These are phyloP conservation scores for Pongo pygmaeus DNA, from an alignment of 2,113 vertebrate genomes.

Conservation along the genomic window DNA sequence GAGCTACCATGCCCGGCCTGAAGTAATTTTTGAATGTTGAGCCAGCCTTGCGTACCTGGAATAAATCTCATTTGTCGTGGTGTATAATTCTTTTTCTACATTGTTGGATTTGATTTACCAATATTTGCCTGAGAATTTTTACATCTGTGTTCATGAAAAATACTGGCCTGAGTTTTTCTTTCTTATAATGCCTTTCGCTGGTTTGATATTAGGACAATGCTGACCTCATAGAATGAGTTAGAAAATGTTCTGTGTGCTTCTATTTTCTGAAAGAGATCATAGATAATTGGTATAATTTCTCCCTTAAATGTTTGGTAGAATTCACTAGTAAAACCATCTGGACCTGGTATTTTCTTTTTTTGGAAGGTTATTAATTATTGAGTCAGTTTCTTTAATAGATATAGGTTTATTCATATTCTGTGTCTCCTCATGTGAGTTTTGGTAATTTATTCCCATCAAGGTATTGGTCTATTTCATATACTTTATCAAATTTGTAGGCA, in stretches of 20 bases:
- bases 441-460: background rate
- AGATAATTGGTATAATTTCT: background rate
- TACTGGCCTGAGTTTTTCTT: background rate
- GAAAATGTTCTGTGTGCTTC: background rate
- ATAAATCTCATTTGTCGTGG: background rate
- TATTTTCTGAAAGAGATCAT: background rate
- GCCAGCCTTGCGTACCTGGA: background rate
- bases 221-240: background rate
- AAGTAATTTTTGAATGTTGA: constrained; percentile 8
- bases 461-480: background rate
- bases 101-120: constrained; percentile 8
- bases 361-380: background rate
- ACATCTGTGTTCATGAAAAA: background rate
- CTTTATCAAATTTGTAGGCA: background rate
- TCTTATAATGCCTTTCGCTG: background rate
- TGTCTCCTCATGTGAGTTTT: constrained; percentile 1
- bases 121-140: constrained; percentile 18
- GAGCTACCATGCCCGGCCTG: background rate
- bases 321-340: constrained; percentile 25
- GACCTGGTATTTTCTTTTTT: background rate
- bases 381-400: background rate
- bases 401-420: background rate
- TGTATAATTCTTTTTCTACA: background rate
- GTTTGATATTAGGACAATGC: background rate
- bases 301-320: background rate